Percentiles rank a stretch among this genome's conserved stretches.
Conservation (phyloP, 2,113 vertebrate species). For the Tricholaema leucomelas region DNA sequence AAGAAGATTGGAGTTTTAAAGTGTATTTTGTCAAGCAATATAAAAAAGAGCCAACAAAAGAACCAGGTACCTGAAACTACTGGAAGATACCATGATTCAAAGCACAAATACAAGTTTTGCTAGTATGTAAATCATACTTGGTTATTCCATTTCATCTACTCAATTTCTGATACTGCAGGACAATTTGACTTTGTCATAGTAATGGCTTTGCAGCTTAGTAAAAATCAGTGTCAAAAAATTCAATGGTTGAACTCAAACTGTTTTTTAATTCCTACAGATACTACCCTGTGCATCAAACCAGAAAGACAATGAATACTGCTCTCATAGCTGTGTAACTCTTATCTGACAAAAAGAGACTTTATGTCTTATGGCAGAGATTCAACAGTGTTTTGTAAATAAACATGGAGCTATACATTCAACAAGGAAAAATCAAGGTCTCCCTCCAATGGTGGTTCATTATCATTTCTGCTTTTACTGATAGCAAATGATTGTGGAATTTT, state of each 20-base stretch:
- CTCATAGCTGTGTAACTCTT: neutral
- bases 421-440: neutral
- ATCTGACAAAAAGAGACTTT: neutral
- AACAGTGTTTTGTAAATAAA: constrained; percentile 10
- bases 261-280: neutral
- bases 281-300: neutral
- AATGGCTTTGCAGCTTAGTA: neutral
- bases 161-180: neutral
- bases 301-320: neutral
- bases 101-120: neutral
- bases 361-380: neutral
- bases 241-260: neutral
- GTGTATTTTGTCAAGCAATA: neutral
- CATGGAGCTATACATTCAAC: neutral
- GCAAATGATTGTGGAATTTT: neutral
- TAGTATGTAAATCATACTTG: neutral
- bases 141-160: neutral
- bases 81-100: neutral
- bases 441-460: neutral
- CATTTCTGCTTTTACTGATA: neutral
- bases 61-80: neutral
- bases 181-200: neutral
- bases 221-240: neutral
- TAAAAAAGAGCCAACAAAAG: neutral
- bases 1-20: neutral